Percentiles rank a stretch among this genome's conserved stretches.
Conservation (phyloP, 2,797 vertebrate genomes). For the Characodon lateralis region DNA sequence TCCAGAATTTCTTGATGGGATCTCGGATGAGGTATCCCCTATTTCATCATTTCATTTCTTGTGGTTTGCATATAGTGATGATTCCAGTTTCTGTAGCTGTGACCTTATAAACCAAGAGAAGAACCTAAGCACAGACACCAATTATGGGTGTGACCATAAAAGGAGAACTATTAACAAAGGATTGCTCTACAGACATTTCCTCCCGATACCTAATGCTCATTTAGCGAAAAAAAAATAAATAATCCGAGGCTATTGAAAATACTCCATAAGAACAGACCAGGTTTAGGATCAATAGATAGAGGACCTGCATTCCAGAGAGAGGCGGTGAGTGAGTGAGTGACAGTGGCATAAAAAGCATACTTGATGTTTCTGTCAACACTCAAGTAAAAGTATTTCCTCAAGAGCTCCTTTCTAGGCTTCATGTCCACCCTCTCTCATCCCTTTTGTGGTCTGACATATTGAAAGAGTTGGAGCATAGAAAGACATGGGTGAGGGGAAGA, state of each 20-base stretch:
- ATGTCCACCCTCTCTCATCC: slow-evolving; percentile 48
- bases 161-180: slow-evolving; percentile 12
- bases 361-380: slow-evolving; percentile 63
- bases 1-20: not conserved
- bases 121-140: slow-evolving; percentile 13
- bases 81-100: slow-evolving; percentile 22
- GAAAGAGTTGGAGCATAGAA: slow-evolving; percentile 43
- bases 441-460: slow-evolving; percentile 43
- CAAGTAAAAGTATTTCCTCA: slow-evolving; percentile 49
- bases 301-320: slow-evolving; percentile 9
- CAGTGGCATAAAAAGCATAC: slow-evolving; percentile 43
- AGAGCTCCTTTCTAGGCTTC: slow-evolving; percentile 42
- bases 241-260: slow-evolving; percentile 42
- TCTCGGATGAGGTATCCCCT: slow-evolving; percentile 3
- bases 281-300: slow-evolving; percentile 42
- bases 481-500: slow-evolving; percentile 24
- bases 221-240: slow-evolving; percentile 34
- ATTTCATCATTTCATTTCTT: slow-evolving; percentile 10
- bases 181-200: slow-evolving; percentile 14
- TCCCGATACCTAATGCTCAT: slow-evolving; percentile 41
- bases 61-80: slow-evolving; percentile 36
- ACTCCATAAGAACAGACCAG: slow-evolving; percentile 31
- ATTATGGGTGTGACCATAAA: slow-evolving; percentile 31
- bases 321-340: slow-evolving; percentile 32
- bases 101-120: slow-evolving; percentile 43